These are phyloP conservation scores for Semaprochilodus insignis DNA, from an alignment of 2,797 vertebrate genomes.

Conservation along the genomic window DNA sequence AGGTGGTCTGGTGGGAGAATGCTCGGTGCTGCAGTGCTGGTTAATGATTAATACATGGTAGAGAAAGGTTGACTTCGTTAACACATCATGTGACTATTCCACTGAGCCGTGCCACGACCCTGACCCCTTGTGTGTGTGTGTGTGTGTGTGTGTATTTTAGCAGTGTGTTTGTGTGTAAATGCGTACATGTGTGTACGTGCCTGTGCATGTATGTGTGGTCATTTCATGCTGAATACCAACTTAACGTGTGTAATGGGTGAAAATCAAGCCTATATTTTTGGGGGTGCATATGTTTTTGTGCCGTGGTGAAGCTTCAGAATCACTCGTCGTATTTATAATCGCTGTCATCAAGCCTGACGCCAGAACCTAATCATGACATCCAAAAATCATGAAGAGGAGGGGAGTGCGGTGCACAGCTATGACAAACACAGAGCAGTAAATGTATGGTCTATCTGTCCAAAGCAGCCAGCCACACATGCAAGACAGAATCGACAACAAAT, in stretches of 20 bases:
- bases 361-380: too few species aligned
- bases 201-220: conserved; percentile 23
- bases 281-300: conserved; percentile 8
- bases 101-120: conserved; percentile 51
- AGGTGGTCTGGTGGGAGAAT: conserved; percentile 48
- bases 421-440: too few species aligned
- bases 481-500: too few species aligned
- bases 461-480: too few species aligned
- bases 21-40: conserved; percentile 46
- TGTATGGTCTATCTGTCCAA: too few species aligned
- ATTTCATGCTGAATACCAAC: conserved; percentile 28
- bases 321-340: neutral
- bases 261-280: conserved; percentile 1
- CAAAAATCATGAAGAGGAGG: too few species aligned
- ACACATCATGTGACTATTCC: conserved; percentile 63
- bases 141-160: neutral
- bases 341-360: too few species aligned
- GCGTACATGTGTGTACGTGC: neutral
- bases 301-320: neutral
- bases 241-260: neutral
- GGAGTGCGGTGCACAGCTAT: too few species aligned
- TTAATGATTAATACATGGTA: conserved; percentile 64
- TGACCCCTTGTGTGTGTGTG: conserved; percentile 42
- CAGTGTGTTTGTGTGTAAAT: conserved; percentile 21
- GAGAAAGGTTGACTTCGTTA: conserved; percentile 62